Conservation (phyloP, 2,113 vertebrate species). For the Phylloscopus trochiloides region DNA sequence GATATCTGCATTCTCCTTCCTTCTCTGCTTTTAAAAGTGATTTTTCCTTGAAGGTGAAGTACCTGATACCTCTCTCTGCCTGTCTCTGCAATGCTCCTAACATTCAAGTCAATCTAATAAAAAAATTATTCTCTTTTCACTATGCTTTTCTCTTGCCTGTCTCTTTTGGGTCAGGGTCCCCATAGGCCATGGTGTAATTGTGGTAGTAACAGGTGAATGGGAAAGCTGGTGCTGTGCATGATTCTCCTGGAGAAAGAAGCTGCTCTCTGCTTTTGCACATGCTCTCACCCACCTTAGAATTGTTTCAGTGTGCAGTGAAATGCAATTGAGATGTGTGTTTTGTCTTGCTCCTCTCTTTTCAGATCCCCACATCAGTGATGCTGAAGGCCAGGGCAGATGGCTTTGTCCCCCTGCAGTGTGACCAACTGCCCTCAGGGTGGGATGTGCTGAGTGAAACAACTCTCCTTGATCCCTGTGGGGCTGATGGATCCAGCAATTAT, state of each 20-base stretch:
- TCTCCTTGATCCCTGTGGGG: neutral
- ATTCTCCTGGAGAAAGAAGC: neutral
- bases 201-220: neutral
- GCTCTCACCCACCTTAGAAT: neutral
- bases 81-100: neutral
- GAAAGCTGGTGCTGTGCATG: neutral
- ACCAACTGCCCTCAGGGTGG: neutral
- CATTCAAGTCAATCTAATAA: neutral
- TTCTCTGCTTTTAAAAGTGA: neutral
- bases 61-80: neutral
- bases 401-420: neutral
- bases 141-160: neutral
- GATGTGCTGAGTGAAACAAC: neutral
- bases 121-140: neutral
- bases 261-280: neutral
- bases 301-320: neutral
- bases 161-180: neutral
- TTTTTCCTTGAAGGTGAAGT: neutral
- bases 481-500: neutral
- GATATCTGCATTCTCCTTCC: neutral
- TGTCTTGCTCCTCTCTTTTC: neutral
- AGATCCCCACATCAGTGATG: neutral
- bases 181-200: accelerated
- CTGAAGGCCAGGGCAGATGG: neutral
- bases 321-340: neutral